Evolutionary conservation across 2,113 vertebrate genomes (phyloP), one percentile per base, ranked within the genome.

Genomic region (Chaetodon auriga): DNA sequence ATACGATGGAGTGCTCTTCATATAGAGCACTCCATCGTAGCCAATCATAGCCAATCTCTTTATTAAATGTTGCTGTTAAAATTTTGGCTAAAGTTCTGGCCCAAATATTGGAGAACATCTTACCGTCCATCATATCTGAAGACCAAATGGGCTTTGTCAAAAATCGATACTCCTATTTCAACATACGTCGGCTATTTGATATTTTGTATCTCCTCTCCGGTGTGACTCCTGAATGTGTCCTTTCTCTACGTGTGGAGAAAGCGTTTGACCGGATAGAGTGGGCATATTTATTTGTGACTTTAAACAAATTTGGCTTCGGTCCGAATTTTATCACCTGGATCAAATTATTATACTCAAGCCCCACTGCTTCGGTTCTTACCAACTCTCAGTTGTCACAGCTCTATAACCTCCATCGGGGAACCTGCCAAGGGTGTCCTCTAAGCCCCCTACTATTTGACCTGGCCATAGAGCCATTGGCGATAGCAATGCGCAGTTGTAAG

Each of bases 51-150:
- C 73, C 41, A 0, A 65, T 83, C 8, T 83, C 58, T 0, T 8
- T 69, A 7, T 5, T 82, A 36, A 81, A 81, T 13, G 35, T 15
- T 23, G 61, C 57, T 48, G 69, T 4, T 2, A 65, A 73, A 23
- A 57, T 82, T 6, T 2, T 62, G 19, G 55, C 64, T 0, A 64
- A 76, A 14, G 36, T 76, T 15, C 7, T 82, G 5, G 64, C 35
- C 2, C 14, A 1, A 1, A 73, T 61, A 16, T 13, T 74, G 3
- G 69, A 81, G 6, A 11, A 11, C 0, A 25, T 36, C 0, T 2
- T 81, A 14, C 41, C 51, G 5, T 0, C 1, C 1, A 30, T 61
- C 0, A 25, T 70, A 48, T 46, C 25, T 0, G 18, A 18, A 5
- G n/a, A 61, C 21, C 55, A 82, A 4, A 60, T n/a, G 13, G 71